A percentile compares a stretch with the other conserved stretches of the same genome.
These are phyloP conservation scores for Himalopsyche phryganea DNA, from an alignment of 1,140 invertebrate genomes.

Conservation along the genomic window DNA sequence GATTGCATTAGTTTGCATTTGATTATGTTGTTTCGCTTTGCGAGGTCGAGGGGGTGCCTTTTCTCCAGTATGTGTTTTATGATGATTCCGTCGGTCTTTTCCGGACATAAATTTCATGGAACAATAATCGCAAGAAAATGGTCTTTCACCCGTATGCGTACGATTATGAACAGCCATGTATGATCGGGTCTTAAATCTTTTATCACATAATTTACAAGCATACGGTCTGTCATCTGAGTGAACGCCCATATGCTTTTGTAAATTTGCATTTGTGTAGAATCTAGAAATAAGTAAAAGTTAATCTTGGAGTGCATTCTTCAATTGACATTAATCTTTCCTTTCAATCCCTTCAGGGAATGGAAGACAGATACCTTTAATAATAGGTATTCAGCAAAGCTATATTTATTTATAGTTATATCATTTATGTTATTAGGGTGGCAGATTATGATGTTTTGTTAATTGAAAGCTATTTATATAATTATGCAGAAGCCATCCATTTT, in stretches of 20 bases:
- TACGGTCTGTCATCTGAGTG: conserved; percentile 27
- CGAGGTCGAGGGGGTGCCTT: neutral
- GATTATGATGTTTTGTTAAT: too few relatives aligned
- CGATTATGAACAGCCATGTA: conserved; percentile 25
- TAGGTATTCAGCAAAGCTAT: too few relatives aligned
- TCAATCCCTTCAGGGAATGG: neutral
- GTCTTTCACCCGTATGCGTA: conserved; percentile 22
- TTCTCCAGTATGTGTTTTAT: conserved; percentile 17
- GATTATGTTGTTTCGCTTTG: too few relatives aligned
- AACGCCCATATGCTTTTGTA: conserved; percentile 31
- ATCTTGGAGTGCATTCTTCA: too few relatives aligned
- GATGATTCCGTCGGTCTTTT: conserved; percentile 24
- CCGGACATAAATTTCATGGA: conserved; percentile 29
- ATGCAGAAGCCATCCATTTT: too few relatives aligned
- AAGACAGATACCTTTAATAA: too few relatives aligned
- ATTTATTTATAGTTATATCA: too few relatives aligned
- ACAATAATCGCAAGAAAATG: conserved; percentile 23
- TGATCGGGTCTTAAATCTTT: conserved; percentile 30
- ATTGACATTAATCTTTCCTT: too few relatives aligned
- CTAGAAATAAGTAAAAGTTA: conserved; percentile 17
- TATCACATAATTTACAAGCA: conserved; percentile 28
- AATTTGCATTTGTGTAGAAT: conserved; percentile 32
- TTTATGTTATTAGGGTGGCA: too few relatives aligned
- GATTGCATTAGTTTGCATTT: too few relatives aligned
- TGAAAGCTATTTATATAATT: too few relatives aligned